A percentile compares a stretch with the other conserved stretches of the same genome.
These are phyloP conservation scores for Rotaria macrura DNA, from an alignment of 2,888 invertebrate genomes.

Conservation along the genomic window DNA sequence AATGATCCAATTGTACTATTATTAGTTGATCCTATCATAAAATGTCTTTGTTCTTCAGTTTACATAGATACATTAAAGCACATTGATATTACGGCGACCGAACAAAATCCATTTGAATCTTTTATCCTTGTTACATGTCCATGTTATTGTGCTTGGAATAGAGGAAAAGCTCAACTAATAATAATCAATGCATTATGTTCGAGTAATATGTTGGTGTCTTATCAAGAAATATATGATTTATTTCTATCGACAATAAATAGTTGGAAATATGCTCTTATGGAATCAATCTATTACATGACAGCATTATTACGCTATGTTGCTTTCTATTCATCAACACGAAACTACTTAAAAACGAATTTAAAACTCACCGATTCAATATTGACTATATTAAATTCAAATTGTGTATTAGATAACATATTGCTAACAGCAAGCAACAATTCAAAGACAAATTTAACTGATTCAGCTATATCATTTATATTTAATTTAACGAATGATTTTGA, in stretches of 20 bases:
- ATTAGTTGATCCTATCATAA: not conserved
- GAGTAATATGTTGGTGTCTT: not conserved
- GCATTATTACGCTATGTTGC: not conserved
- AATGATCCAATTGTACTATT: not conserved
- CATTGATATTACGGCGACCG: not conserved
- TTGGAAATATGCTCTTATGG: no score
- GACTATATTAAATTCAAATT: not conserved
- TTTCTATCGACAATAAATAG: not conserved
- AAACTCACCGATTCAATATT: not conserved
- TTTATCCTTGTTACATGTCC: no score
- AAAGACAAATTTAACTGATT: not conserved
- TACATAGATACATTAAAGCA: not conserved
- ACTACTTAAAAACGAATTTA: not conserved
- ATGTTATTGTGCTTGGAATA: no score
- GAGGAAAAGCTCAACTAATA: not conserved
- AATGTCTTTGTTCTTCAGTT: not conserved
- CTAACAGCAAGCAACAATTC: not conserved
- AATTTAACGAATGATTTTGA: not conserved
- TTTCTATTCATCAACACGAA: not conserved
- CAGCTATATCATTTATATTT: not conserved
- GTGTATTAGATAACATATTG: not conserved
- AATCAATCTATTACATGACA: not conserved
- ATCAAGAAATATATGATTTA: not conserved
- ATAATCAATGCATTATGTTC: not conserved
- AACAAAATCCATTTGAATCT: no score